Evolutionary conservation across 2,113 vertebrate species (phyloP).

Genomic region (Oxyura jamaicensis): DNA sequence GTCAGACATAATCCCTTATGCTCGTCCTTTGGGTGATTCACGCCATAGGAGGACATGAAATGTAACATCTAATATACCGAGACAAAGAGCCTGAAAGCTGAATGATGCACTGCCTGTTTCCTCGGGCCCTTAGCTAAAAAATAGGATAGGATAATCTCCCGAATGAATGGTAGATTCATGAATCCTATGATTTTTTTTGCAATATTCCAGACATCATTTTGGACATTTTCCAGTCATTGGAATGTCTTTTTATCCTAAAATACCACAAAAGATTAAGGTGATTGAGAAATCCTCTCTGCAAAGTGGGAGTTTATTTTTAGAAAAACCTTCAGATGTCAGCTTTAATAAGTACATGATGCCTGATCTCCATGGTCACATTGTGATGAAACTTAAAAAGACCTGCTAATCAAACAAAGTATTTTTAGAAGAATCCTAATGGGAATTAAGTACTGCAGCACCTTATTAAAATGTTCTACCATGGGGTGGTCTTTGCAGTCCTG

Average conservation of each 20-base stretch:
- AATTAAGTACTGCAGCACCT: background rate
- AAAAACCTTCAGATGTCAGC: constrained; percentile 42
- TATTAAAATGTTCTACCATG: background rate
- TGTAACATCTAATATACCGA: background rate
- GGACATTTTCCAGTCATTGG: constrained; percentile 23
- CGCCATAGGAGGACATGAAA: background rate
- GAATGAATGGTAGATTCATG: constrained; percentile 1
- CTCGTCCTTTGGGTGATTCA: background rate
- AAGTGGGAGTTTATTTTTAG: constrained; percentile 33
- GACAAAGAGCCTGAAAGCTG: background rate
- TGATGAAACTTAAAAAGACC: background rate
- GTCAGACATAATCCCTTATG: background rate
- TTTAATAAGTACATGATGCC: constrained; percentile 11
- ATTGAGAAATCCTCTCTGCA: constrained; percentile 47
- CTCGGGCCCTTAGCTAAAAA: background rate
- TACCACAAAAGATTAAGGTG: constrained; percentile 46
- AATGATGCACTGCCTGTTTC: background rate
- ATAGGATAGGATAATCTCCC: background rate
- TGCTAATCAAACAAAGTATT: constrained; percentile 2
- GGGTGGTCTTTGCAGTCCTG: background rate
- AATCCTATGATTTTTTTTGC: background rate
- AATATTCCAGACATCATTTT: constrained; percentile 26
- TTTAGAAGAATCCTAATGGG: background rate
- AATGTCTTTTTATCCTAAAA: constrained; percentile 21
- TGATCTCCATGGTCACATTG: background rate